Evolutionary conservation across 1,140 invertebrate species (phyloP).

Genomic region (Coelopa frigida): DNA sequence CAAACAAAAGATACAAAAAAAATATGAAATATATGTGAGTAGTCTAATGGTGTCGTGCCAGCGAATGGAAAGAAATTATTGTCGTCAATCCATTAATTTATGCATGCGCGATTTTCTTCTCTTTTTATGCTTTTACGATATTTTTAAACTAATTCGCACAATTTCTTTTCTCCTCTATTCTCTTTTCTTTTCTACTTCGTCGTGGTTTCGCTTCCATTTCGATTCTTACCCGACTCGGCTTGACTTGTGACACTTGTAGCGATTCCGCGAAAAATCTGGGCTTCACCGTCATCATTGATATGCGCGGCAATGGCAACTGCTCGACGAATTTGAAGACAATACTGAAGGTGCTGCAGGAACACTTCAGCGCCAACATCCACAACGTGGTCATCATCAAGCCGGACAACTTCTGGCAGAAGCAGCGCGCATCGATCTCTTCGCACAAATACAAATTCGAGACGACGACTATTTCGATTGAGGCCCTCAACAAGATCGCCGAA

Average conservation of each 20-base stretch:
- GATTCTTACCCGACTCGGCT: no score
- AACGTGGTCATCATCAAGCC: conserved; percentile 95
- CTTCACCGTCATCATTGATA: conserved; percentile 93
- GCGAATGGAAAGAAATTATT: no score
- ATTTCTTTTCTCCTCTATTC: conserved; percentile 9
- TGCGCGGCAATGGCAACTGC: conserved; percentile 76
- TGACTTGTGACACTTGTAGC: no score
- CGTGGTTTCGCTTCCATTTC: no score
- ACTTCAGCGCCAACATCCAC: conserved; percentile 82
- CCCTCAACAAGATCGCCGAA: conserved; percentile 85
- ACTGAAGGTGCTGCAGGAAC: conserved; percentile 91
- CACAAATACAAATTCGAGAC: conserved; percentile 99
- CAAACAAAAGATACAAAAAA: no score
- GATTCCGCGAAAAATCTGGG: conserved; percentile 82
- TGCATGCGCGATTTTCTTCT: neutral
- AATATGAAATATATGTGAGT: no score
- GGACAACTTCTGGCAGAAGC: conserved; percentile 99
- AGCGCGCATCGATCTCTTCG: conserved; percentile 90
- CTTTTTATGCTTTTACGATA: neutral
- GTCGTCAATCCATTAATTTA: no score
- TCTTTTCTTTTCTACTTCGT: no score
- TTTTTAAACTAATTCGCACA: conserved; percentile 6
- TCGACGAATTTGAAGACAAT: conserved; percentile 96
- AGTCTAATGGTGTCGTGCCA: no score
- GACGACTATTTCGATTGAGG: conserved; percentile 91